Percentiles rank a stretch among this genome's conserved stretches.
Evolutionary conservation across 2,797 vertebrate genomes (phyloP).

Genomic region (Morus bassanus): DNA sequence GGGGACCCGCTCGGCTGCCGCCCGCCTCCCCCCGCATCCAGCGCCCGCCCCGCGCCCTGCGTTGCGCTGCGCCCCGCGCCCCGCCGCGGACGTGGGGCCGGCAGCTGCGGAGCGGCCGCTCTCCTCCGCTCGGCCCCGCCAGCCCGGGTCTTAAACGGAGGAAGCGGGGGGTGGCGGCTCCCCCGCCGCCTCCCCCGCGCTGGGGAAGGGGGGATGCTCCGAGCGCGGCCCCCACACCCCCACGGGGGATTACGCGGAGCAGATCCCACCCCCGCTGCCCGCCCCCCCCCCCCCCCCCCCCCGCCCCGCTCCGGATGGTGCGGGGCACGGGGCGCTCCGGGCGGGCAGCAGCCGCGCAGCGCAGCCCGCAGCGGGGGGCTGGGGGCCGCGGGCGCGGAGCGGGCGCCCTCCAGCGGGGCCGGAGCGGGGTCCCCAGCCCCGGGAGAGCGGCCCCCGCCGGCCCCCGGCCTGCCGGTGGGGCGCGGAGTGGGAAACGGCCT

Average conservation of each 20-base stretch:
- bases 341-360: background rate
- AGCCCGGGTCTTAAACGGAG: conserved; percentile 17
- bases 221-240: background rate
- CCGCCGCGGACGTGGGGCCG: conserved; percentile 69
- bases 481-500: background rate
- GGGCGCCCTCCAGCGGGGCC: background rate
- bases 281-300: background rate
- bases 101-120: background rate
- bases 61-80: background rate
- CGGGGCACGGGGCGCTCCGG: background rate
- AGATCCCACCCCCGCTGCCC: conserved; percentile 7
- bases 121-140: background rate
- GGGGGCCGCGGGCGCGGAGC: background rate
- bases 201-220: conserved; percentile 8
- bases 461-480: too few species aligned
- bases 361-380: background rate
- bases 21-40: conserved; percentile 14
- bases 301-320: background rate
- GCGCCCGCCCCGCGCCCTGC: conserved; percentile 10
- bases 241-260: background rate
- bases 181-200: background rate
- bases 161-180: conserved; percentile 19
- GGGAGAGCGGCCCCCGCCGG: background rate
- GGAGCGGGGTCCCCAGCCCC: background rate
- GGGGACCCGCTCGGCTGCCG: background rate